phyloP scores from a whole-genome alignment of 92 coral and sea anemone species.

The Epizoanthus illoricatus region DNA sequence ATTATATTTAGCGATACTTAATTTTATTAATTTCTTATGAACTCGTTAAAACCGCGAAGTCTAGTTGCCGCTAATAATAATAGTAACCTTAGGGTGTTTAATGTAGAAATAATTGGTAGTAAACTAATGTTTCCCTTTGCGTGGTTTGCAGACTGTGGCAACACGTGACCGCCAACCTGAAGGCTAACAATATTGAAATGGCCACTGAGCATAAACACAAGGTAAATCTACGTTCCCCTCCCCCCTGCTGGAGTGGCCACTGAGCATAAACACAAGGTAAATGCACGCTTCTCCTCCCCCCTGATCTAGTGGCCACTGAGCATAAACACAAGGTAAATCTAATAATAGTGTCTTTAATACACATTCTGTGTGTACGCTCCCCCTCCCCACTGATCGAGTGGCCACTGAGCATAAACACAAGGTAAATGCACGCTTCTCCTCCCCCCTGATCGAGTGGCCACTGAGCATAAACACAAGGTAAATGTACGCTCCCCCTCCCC shows the following conservation, averaged over 20 bases:
- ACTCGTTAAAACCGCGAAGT: too few relatives aligned
- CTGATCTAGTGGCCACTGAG: conserved; percentile 91
- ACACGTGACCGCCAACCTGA: conserved; percentile 81
- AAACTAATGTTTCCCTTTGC: neutral
- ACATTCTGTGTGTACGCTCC: too few relatives aligned
- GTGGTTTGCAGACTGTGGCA: conserved; percentile 73
- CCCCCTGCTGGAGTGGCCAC: neutral
- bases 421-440: neutral
- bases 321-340: conserved; percentile 83
- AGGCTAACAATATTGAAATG: conserved; percentile 74
- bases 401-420: neutral
- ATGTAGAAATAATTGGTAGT: too few relatives aligned
- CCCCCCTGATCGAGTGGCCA: conserved; percentile 69
- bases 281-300: neutral
- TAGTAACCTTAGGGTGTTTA: neutral
- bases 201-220: conserved; percentile 92
- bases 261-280: neutral
- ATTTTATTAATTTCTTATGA: too few relatives aligned
- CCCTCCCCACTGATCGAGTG: neutral
- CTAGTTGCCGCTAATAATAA: too few relatives aligned
- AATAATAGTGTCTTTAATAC: too few relatives aligned
- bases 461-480: conserved; percentile 89
- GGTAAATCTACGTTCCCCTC: conserved; percentile 43
- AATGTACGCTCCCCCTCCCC: neutral
- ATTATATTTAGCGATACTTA: too few relatives aligned